Evolutionary conservation across 2,113 vertebrate genomes (phyloP).

Genomic region (Bombycilla garrulus): DNA sequence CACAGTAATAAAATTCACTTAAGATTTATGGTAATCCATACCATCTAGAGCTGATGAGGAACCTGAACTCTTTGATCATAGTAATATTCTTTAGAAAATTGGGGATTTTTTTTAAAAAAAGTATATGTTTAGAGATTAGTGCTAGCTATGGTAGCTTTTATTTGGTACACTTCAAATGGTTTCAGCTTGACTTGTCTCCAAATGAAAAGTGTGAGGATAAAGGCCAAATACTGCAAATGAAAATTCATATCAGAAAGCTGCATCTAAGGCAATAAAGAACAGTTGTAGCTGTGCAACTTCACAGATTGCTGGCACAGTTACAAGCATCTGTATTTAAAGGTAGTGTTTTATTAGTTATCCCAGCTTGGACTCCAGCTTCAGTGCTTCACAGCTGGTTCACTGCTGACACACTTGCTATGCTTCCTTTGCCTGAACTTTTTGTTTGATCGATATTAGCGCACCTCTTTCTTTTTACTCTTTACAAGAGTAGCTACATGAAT

Average conservation of each 20-base stretch:
- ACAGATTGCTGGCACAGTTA: not conserved
- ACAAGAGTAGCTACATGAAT: not conserved
- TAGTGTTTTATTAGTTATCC: not conserved
- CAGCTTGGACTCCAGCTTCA: conserved; percentile 1
- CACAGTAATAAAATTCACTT: not conserved
- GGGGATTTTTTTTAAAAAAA: not conserved
- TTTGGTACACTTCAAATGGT: not conserved
- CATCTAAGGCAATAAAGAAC: not conserved
- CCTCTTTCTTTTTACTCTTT: not conserved
- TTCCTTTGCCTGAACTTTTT: not conserved
- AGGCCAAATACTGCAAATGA: not conserved
- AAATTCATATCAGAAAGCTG: not conserved
- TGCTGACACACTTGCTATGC: not conserved
- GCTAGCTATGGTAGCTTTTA: not conserved
- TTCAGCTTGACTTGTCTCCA: not conserved
- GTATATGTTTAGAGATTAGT: not conserved
- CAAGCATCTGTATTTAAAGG: not conserved
- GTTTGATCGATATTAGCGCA: not conserved
- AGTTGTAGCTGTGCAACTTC: not conserved
- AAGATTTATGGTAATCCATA: not conserved
- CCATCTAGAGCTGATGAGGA: not conserved
- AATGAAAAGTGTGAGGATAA: not conserved
- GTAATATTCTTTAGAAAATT: not conserved
- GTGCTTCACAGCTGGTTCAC: not conserved
- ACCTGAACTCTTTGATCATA: not conserved